Evolutionary conservation across 1,140 invertebrate species (phyloP).

Genomic region (Vanessa atalanta): DNA sequence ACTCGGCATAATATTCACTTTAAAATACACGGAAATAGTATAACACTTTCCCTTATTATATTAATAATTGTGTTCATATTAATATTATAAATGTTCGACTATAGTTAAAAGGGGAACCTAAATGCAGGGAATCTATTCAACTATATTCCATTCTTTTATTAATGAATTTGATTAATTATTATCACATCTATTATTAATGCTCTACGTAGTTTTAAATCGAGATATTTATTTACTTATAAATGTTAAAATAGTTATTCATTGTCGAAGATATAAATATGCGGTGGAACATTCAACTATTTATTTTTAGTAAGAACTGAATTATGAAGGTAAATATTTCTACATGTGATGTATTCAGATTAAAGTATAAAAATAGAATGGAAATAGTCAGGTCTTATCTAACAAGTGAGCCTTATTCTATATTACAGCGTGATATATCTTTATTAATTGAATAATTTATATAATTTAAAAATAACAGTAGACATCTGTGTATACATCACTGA

Average conservation of each 20-base stretch:
- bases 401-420: constrained; percentile 40
- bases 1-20: constrained; percentile 43
- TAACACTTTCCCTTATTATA: constrained; percentile 49
- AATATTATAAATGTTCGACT: constrained; percentile 50
- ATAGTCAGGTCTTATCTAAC: constrained; percentile 30
- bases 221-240: constrained; percentile 15
- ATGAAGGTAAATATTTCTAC: neutral
- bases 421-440: constrained; percentile 48
- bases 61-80: constrained; percentile 49
- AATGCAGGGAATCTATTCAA: constrained; percentile 64
- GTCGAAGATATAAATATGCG: constrained; percentile 1
- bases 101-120: constrained; percentile 59
- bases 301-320: constrained; percentile 10
- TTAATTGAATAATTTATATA: constrained; percentile 51
- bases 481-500: constrained; percentile 47
- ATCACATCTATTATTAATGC: constrained; percentile 67
- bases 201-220: constrained; percentile 31
- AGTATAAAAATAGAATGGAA: constrained; percentile 34
- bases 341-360: constrained; percentile 31
- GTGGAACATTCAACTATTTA: constrained; percentile 11
- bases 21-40: constrained; percentile 50
- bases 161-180: constrained; percentile 43
- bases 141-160: constrained; percentile 54
- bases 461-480: constrained; percentile 46
- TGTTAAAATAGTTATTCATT: neutral